phyloP scores from a whole-genome alignment of 2,888 invertebrate genomes.

The Eucriotettix oculatus region DNA sequence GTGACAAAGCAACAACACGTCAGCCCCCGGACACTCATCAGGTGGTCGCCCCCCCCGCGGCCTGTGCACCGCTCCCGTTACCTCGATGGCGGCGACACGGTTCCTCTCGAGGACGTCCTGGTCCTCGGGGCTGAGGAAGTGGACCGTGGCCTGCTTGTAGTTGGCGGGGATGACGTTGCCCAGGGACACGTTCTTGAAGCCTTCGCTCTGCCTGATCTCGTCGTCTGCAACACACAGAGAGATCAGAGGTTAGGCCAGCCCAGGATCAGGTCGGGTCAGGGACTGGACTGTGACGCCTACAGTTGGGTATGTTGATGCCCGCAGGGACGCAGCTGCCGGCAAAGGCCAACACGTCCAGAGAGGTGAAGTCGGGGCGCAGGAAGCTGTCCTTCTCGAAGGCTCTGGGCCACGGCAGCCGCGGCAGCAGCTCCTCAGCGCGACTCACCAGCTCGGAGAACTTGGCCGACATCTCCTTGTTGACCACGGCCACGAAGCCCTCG shows the following conservation, averaged over 20 bases:
- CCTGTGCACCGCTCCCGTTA: too few species aligned
- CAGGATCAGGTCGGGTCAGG: too few species aligned
- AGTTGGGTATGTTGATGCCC: conserved; percentile 96
- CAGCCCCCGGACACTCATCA: too few species aligned
- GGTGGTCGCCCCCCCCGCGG: too few species aligned
- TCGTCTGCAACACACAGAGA: conserved; percentile 60
- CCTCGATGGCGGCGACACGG: conserved; percentile 73
- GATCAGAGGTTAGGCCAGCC: too few species aligned
- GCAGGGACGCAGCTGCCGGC: conserved; percentile 85
- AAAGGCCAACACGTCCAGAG: conserved; percentile 83
- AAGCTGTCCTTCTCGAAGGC: conserved; percentile 80
- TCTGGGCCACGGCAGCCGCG: conserved; percentile 68
- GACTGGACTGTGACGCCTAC: conserved; percentile 36
- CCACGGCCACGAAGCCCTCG: conserved; percentile 92
- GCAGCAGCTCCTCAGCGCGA: conserved; percentile 64
- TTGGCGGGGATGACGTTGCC: conserved; percentile 86
- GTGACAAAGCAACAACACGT: too few species aligned
- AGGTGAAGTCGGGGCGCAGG: conserved; percentile 90
- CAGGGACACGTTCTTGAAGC: conserved; percentile 95
- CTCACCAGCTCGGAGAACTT: conserved; percentile 64
- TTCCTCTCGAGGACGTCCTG: conserved; percentile 60
- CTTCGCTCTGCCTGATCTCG: conserved; percentile 90
- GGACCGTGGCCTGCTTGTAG: conserved; percentile 57
- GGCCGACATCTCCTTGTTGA: conserved; percentile 83
- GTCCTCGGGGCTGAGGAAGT: conserved; percentile 68